phyloP scores from a whole-genome alignment of 1,140 invertebrate genomes.

The Leptopilina boulardi region DNA sequence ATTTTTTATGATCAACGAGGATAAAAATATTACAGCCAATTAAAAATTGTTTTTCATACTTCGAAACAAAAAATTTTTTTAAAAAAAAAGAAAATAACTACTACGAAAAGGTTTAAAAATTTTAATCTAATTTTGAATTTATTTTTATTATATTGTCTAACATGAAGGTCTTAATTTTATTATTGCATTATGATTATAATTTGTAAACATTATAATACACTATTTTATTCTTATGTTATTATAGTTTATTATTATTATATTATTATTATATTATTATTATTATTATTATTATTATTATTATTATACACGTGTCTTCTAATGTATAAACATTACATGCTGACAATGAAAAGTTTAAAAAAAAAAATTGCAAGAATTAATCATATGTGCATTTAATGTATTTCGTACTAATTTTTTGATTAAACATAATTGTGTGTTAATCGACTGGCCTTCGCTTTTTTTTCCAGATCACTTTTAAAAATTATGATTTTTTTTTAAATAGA shows the following conservation, averaged over 20 bases:
- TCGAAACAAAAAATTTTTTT: background rate
- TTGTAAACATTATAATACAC: conserved; percentile 54
- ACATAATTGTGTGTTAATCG: conserved; percentile 75
- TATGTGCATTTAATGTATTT: conserved; percentile 77
- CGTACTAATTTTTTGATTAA: conserved; percentile 77
- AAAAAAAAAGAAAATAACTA: background rate
- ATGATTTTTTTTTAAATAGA: background rate
- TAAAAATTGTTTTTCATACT: conserved; percentile 14
- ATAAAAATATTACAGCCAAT: background rate
- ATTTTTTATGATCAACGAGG: background rate
- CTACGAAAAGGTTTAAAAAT: background rate
- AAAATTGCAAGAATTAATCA: conserved; percentile 72
- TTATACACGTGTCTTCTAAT: conserved; percentile 64
- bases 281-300: conserved; percentile 51
- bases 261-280: conserved; percentile 41
- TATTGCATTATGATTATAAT: conserved; percentile 53
- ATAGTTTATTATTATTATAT: conserved; percentile 29
- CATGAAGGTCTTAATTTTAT: conserved; percentile 49
- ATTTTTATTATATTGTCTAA: conserved; percentile 60
- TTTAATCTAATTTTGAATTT: conserved; percentile 13
- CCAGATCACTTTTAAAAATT: conserved; percentile 48
- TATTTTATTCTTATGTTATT: conserved; percentile 48
- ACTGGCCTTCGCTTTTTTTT: conserved; percentile 64
- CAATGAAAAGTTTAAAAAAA: conserved; percentile 65
- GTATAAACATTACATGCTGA: conserved; percentile 67